phyloP scores from a whole-genome alignment of 2,888 invertebrate species.

The Lepeophtheirus nordmannii region DNA sequence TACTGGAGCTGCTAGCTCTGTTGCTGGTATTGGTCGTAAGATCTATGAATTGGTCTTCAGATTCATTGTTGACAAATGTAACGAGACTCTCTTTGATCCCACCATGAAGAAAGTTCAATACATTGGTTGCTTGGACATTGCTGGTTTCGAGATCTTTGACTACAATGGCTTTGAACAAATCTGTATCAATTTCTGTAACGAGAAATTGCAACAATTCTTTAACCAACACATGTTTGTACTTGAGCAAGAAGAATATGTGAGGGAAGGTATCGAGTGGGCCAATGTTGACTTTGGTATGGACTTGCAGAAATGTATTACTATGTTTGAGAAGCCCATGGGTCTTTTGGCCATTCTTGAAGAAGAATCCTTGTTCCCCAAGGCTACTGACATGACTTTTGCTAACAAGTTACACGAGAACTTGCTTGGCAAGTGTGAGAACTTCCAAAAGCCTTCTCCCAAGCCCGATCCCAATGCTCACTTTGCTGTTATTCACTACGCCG shows the following conservation, averaged over 20 bases:
- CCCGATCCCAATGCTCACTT: slow-evolving; percentile 94
- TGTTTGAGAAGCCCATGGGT: slow-evolving; percentile 93
- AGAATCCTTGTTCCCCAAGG: slow-evolving; percentile 99
- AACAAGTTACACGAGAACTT: slow-evolving; percentile 98
- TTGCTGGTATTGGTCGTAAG: slow-evolving; percentile 32
- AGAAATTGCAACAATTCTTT: slow-evolving; percentile 95
- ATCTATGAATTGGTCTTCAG: slow-evolving; percentile 33
- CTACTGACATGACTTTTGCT: slow-evolving; percentile 92
- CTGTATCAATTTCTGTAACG: slow-evolving; percentile 96
- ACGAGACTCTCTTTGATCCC: slow-evolving; percentile 95
- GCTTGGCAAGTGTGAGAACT: slow-evolving; percentile 94
- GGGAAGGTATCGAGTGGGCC: slow-evolving; percentile 43
- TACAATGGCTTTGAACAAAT: slow-evolving; percentile 94
- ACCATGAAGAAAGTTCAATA: slow-evolving; percentile 70
- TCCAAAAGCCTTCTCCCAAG: slow-evolving; percentile 91
- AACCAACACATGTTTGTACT: slow-evolving; percentile 97
- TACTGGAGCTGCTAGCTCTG: slow-evolving; percentile 28
- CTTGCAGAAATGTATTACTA: slow-evolving; percentile 68
- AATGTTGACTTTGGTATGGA: slow-evolving; percentile 45
- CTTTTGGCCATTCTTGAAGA: slow-evolving; percentile 99
- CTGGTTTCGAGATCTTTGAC: slow-evolving; percentile 49
- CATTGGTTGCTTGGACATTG: slow-evolving; percentile 45
- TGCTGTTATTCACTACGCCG: slow-evolving; percentile 97
- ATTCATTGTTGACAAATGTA: slow-evolving; percentile 45
- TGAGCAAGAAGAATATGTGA: slow-evolving; percentile 86